Conservation (phyloP, 2,113 vertebrate species). For the Kryptolebias marmoratus region DNA sequence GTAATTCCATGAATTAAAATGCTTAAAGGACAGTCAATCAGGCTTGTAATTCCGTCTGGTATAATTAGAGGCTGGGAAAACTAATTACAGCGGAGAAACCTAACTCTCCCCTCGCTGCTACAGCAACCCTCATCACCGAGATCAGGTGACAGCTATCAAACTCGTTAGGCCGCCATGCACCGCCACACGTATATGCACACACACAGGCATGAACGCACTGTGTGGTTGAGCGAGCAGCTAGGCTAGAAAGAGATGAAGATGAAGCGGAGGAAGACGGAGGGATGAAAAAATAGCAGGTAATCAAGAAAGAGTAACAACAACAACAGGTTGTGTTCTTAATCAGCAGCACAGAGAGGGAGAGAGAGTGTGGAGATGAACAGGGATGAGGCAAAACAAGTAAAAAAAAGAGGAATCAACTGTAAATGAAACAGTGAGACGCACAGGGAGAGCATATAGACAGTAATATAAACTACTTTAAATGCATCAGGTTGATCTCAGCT, state of each 20-base stretch:
- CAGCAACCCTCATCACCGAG: constrained; percentile 82
- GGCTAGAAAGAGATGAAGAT: constrained; percentile 62
- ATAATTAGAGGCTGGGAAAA: constrained; percentile 86
- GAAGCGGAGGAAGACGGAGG: constrained; percentile 66
- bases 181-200: constrained; percentile 41
- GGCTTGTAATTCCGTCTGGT: constrained; percentile 85
- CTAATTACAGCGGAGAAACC: constrained; percentile 91
- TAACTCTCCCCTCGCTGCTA: constrained; percentile 83
- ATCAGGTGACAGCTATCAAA: constrained; percentile 86
- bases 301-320: constrained; percentile 74
- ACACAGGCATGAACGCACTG: constrained; percentile 13
- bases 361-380: constrained; percentile 19
- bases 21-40: constrained; percentile 89
- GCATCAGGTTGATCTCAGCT: constrained; percentile 58
- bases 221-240: constrained; percentile 66
- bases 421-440: constrained; percentile 11
- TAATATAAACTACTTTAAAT: constrained; percentile 63
- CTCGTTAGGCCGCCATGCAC: constrained; percentile 70
- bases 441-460: constrained; percentile 39
- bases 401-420: constrained; percentile 20
- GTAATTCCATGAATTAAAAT: constrained; percentile 80
- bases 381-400: constrained; percentile 39
- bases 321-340: constrained; percentile 78
- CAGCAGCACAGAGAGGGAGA: constrained; percentile 51
- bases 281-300: constrained; percentile 70